A percentile compares a stretch with the other conserved stretches of the same genome.
phyloP scores from a whole-genome alignment of 2,888 invertebrate genomes.

The Eristalis tenax region DNA sequence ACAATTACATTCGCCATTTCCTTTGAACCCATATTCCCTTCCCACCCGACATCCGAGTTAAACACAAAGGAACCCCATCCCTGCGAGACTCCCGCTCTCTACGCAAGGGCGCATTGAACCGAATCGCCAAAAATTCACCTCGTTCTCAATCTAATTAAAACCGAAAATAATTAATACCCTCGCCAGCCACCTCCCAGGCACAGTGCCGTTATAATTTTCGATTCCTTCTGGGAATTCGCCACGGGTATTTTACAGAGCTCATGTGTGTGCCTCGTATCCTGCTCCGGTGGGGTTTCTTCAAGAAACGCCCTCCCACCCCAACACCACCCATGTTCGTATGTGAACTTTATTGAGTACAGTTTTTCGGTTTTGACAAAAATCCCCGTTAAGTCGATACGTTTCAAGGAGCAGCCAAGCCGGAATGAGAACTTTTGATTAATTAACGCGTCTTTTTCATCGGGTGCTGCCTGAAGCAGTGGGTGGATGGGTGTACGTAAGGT shows the following conservation, averaged over 20 bases:
- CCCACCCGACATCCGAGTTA: background rate
- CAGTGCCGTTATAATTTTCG: constrained; percentile 42
- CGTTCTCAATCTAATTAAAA: constrained; percentile 67
- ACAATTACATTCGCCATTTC: constrained; percentile 32
- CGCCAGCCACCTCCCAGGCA: constrained; percentile 31
- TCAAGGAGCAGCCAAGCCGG: constrained; percentile 29
- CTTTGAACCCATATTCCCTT: constrained; percentile 51
- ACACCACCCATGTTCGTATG: constrained; percentile 18
- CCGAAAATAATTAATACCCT: constrained; percentile 69
- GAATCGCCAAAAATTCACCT: constrained; percentile 65
- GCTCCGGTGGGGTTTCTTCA: background rate
- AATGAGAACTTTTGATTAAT: constrained; percentile 69
- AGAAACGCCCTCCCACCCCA: constrained; percentile 10
- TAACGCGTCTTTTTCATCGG: constrained; percentile 50
- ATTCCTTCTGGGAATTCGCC: constrained; percentile 67
- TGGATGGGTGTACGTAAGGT: background rate
- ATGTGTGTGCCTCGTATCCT: constrained; percentile 49
- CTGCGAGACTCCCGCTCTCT: background rate
- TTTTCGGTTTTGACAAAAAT: constrained; percentile 58
- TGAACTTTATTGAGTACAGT: constrained; percentile 52
- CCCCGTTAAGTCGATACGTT: constrained; percentile 50
- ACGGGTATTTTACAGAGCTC: constrained; percentile 59
- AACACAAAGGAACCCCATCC: constrained; percentile 15
- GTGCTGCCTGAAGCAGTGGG: background rate
- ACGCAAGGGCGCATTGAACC: constrained; percentile 44